Conservation (phyloP, 2,888 invertebrate genomes). For the Macrosiphum euphorbiae region DNA sequence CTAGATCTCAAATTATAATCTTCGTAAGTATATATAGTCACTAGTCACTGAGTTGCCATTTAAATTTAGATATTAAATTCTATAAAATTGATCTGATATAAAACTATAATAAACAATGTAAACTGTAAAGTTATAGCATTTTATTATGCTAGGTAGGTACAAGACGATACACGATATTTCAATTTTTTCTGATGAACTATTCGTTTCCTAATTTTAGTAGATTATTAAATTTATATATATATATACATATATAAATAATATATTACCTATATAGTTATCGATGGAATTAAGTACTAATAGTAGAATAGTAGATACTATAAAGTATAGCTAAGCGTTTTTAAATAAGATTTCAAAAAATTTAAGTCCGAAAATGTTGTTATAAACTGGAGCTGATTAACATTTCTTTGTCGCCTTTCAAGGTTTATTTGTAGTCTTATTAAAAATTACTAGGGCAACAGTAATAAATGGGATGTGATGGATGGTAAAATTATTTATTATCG, state of each 20-base stretch:
- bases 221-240: neutral
- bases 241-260: neutral
- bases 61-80: neutral
- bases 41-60: neutral
- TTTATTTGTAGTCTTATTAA: neutral
- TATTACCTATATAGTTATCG: neutral
- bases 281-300: neutral
- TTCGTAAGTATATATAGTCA: slow-evolving; percentile 70
- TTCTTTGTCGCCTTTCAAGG: neutral
- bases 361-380: too few relatives aligned
- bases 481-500: neutral
- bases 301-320: neutral
- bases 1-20: slow-evolving; percentile 71
- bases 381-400: too few relatives aligned
- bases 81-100: neutral
- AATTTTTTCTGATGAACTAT: neutral
- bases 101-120: neutral
- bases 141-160: neutral
- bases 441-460: neutral
- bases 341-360: too few relatives aligned
- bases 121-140: neutral
- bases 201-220: neutral
- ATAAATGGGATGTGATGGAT: neutral
- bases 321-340: neutral
- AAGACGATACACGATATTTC: neutral